Conservation (phyloP, 53 echinoderm and acorn worm species). For the Actinopyga echinites region DNA sequence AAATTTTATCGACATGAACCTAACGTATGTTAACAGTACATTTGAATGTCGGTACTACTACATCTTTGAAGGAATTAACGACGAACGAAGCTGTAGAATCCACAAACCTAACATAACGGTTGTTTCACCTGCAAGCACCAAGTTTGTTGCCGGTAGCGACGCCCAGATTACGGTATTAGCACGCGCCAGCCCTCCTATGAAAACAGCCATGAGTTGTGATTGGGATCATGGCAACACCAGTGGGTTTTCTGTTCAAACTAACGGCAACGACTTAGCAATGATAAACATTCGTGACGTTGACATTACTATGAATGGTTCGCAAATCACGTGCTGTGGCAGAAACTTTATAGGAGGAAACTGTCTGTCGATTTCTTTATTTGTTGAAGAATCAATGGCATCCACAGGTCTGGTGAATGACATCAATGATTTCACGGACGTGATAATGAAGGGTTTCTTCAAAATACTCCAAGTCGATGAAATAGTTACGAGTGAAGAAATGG, state of each 20-base stretch:
- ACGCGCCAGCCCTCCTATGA: neutral
- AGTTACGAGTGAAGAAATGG: no score
- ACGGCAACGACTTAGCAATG: neutral
- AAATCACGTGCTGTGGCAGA: neutral
- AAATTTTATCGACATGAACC: neutral
- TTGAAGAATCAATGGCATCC: no score
- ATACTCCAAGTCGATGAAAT: no score
- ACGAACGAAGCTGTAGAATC: neutral
- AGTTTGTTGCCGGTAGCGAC: neutral
- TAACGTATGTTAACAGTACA: neutral
- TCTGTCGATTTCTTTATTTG: no score
- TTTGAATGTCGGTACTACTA: conserved; percentile 4
- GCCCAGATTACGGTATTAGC: neutral
- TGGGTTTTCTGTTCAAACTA: neutral
- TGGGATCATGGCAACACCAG: neutral
- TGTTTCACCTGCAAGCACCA: no score
- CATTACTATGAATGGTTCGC: neutral
- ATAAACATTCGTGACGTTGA: neutral
- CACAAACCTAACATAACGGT: neutral
- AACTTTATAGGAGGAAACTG: neutral
- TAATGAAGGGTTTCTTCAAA: no score
- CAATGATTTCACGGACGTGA: no score
- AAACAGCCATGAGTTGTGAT: neutral
- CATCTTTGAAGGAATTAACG: neutral
- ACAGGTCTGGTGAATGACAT: no score